Evolutionary conservation across 2,888 invertebrate genomes (phyloP).

Genomic region (Eumerus sabulonum): DNA sequence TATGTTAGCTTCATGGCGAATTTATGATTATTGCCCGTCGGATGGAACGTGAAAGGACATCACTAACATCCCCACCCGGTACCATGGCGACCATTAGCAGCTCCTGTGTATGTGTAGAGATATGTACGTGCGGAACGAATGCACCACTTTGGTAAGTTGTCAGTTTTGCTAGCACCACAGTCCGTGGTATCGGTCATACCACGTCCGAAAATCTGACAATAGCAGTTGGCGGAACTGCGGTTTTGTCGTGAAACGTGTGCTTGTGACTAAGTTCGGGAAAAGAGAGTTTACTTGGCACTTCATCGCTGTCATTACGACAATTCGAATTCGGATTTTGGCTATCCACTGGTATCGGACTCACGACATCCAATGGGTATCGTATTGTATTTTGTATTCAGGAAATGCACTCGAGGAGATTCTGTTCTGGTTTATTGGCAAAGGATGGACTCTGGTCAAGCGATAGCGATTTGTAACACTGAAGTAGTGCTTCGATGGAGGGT

Average conservation of each 20-base stretch:
- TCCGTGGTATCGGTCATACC: no score
- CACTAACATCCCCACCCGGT: no score
- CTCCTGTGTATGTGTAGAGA: no score
- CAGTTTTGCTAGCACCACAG: no score
- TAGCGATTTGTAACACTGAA: slow-evolving; percentile 53
- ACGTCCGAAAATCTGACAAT: neutral
- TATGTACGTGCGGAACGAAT: no score
- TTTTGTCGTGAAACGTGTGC: slow-evolving; percentile 37
- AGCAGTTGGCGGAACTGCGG: slow-evolving; percentile 1
- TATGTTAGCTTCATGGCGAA: slow-evolving; percentile 61
- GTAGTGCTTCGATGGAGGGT: slow-evolving; percentile 18
- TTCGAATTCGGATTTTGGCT: slow-evolving; percentile 4
- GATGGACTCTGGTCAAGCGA: slow-evolving; percentile 52
- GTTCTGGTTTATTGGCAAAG: slow-evolving; percentile 48
- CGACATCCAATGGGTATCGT: no score
- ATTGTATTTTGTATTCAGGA: neutral
- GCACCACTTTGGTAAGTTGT: no score
- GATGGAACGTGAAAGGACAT: no score
- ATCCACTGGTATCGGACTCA: no score
- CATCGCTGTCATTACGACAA: slow-evolving; percentile 52
- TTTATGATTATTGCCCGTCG: slow-evolving; percentile 67
- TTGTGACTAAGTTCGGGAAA: slow-evolving; percentile 16
- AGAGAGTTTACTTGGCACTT: slow-evolving; percentile 35
- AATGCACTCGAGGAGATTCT: slow-evolving; percentile 14
- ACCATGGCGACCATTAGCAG: no score